These are phyloP conservation scores for Pogonomyrmex californicus DNA, from an alignment of 1,140 invertebrate species.

Conservation along the genomic window DNA sequence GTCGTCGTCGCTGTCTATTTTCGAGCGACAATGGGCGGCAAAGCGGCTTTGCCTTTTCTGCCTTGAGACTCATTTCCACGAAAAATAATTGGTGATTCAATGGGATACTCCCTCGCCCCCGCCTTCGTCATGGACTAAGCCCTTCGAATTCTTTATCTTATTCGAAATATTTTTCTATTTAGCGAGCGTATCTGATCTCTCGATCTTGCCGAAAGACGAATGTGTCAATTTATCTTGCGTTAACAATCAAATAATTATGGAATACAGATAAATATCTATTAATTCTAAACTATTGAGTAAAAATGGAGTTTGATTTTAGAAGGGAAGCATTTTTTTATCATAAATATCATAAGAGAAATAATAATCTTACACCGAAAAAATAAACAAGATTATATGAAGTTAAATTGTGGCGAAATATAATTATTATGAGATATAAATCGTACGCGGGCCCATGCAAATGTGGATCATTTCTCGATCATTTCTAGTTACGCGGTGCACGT, in stretches of 20 bases:
- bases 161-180: not conserved
- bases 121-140: not conserved
- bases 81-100: conserved; percentile 52
- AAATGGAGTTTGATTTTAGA: not conserved
- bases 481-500: not conserved
- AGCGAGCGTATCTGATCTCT: not conserved
- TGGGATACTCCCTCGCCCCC: not conserved
- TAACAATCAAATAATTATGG: not conserved
- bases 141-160: conserved; percentile 5
- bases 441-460: not conserved
- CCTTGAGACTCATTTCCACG: conserved; percentile 47
- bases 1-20: not conserved
- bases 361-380: not conserved
- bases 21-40: not conserved
- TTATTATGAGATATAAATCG: not conserved
- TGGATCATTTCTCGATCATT: not conserved
- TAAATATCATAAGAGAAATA: not conserved
- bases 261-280: not conserved
- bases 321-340: not conserved
- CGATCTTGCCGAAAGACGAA: not conserved
- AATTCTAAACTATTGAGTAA: too few relatives aligned
- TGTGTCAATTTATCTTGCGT: not conserved
- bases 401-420: not conserved
- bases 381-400: not conserved
- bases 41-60: conserved; percentile 41